phyloP scores from a whole-genome alignment of 2,888 invertebrate genomes.

The Xestia rhomboidea region DNA sequence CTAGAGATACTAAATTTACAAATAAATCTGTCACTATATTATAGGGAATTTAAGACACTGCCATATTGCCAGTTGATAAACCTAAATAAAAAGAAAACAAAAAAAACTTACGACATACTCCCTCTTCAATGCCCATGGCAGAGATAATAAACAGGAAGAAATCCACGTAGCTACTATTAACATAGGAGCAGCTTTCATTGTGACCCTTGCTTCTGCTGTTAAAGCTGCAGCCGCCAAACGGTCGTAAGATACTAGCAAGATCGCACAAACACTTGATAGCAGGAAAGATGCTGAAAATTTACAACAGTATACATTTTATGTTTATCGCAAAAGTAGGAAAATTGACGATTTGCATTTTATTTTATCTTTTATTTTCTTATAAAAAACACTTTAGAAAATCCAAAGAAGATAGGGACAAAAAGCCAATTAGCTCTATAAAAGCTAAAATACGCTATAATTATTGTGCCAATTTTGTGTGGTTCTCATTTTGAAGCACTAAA shows the following conservation, averaged over 20 bases:
- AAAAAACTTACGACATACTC: constrained; percentile 88
- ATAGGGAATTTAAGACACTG: not conserved
- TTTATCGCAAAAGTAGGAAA: too few species aligned
- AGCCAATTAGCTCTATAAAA: too few species aligned
- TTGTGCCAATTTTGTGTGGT: too few species aligned
- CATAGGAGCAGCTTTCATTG: constrained; percentile 91
- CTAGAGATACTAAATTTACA: not conserved
- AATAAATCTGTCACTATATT: not conserved
- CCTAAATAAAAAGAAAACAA: not conserved
- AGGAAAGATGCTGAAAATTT: constrained; percentile 91
- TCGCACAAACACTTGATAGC: constrained; percentile 94
- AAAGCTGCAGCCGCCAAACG: constrained; percentile 95
- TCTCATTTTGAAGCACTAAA: too few species aligned
- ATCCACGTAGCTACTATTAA: constrained; percentile 93
- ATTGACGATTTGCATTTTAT: too few species aligned
- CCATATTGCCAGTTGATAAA: too few species aligned
- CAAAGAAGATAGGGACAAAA: not conserved
- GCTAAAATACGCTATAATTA: too few species aligned
- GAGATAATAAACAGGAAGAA: constrained; percentile 91
- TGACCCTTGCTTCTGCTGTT: constrained; percentile 93
- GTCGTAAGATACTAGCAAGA: constrained; percentile 95
- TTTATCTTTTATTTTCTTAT: too few species aligned
- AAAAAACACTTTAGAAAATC: too few species aligned
- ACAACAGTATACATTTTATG: not conserved
- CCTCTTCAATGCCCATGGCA: constrained; percentile 92